Percentiles rank a stretch among this genome's conserved stretches.
phyloP scores from a whole-genome alignment of 2,797 vertebrate species.

The Enteromius treurensis region DNA sequence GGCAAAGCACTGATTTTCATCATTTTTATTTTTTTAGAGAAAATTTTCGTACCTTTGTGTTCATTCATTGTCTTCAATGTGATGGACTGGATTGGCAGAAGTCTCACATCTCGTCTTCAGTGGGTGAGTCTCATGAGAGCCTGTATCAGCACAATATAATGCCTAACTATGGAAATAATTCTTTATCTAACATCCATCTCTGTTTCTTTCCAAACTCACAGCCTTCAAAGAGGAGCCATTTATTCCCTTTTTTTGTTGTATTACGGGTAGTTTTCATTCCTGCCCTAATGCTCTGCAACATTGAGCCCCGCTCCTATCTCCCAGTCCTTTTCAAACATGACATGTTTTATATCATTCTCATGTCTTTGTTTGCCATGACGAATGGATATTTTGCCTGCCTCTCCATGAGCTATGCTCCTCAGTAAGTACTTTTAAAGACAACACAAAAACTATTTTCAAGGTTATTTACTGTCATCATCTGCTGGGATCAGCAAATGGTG shows the following conservation, averaged over 20 bases:
- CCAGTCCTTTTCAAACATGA: slow-evolving; percentile 84
- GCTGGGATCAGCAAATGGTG: not conserved
- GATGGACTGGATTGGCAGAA: slow-evolving; percentile 75
- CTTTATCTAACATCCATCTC: not conserved
- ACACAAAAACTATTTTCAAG: not conserved
- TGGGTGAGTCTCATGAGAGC: slow-evolving; percentile 53
- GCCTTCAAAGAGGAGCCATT: slow-evolving; percentile 54
- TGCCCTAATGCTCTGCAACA: slow-evolving; percentile 90
- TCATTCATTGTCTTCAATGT: slow-evolving; percentile 78
- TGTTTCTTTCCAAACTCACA: not conserved
- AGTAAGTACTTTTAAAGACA: slow-evolving; percentile 77
- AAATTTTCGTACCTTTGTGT: slow-evolving; percentile 76
- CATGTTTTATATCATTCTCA: slow-evolving; percentile 83
- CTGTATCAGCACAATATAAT: not conserved
- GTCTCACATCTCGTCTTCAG: slow-evolving; percentile 59
- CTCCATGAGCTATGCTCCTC: slow-evolving; percentile 93
- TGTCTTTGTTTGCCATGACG: slow-evolving; percentile 86
- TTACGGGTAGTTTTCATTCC: slow-evolving; percentile 84
- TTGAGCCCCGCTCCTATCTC: slow-evolving; percentile 74
- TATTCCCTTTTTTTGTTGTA: slow-evolving; percentile 64
- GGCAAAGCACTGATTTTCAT: not conserved
- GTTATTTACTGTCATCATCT: not conserved
- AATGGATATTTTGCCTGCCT: slow-evolving; percentile 93
- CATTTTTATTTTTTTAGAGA: slow-evolving; percentile 57
- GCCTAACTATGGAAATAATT: not conserved